These are phyloP conservation scores for Drosophila aff. DNA, from an alignment of 1,140 invertebrate genomes.

Conservation along the genomic window DNA sequence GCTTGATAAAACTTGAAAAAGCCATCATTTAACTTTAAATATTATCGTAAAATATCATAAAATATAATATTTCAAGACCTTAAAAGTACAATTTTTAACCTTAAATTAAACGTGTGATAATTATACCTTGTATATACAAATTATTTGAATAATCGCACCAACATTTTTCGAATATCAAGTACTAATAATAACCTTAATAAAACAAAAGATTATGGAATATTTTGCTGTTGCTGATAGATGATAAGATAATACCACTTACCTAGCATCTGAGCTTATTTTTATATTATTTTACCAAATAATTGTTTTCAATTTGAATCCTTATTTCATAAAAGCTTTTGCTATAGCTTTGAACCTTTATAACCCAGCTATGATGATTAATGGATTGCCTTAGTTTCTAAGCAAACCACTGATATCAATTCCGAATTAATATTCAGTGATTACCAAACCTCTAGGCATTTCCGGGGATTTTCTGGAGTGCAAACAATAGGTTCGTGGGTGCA, in stretches of 20 bases:
- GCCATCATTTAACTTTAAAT: not conserved
- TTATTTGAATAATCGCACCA: not conserved
- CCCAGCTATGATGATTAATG: not conserved
- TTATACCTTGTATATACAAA: not conserved
- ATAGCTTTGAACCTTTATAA: not conserved
- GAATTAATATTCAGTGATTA: constrained; percentile 15
- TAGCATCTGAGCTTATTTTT: not conserved
- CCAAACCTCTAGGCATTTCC: constrained; percentile 13
- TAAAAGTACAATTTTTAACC: not conserved
- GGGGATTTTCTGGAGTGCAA: not conserved
- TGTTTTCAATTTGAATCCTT: not conserved
- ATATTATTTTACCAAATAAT: not conserved
- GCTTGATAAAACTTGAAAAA: too few species aligned
- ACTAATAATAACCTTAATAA: not conserved
- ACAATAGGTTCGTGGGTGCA: constrained; percentile 11
- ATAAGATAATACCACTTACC: constrained; percentile 10
- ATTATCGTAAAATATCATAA: too few species aligned
- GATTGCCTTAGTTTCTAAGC: not conserved
- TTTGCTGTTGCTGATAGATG: not conserved
- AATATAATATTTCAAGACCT: too few species aligned
- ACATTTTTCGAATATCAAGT: too few species aligned
- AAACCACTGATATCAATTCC: not conserved
- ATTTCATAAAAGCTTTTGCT: too few species aligned
- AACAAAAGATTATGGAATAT: not conserved
- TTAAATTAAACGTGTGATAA: not conserved